phyloP scores from a whole-genome alignment of 2,113 vertebrate genomes.

The Baryphthengus martii region DNA sequence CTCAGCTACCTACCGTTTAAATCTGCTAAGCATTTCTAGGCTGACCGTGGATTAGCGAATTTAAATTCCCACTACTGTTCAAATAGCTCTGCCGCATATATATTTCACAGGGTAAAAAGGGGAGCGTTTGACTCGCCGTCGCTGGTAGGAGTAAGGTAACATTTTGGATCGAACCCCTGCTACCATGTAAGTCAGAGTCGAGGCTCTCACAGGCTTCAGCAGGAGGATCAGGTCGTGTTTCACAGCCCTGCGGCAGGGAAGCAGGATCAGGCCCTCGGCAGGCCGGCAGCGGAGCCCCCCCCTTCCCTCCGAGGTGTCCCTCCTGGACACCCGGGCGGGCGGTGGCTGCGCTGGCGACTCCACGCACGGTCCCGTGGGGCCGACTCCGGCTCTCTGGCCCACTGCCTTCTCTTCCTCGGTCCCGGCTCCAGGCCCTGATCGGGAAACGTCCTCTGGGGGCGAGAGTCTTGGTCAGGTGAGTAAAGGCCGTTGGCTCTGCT shows the following conservation, averaged over 20 bases:
- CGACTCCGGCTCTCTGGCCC: not conserved
- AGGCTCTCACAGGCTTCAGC: not conserved
- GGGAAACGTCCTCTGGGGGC: not conserved
- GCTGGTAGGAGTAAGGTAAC: slow-evolving; percentile 9
- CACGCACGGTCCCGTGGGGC: not conserved
- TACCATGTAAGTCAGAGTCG: not conserved
- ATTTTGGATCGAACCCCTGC: slow-evolving; percentile 14
- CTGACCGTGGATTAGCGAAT: slow-evolving; percentile 5
- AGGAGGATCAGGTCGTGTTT: not conserved
- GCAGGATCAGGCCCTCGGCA: not conserved
- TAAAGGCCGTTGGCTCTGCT: not conserved
- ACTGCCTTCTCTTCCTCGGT: not conserved
- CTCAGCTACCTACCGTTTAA: not conserved
- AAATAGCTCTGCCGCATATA: slow-evolving; percentile 13
- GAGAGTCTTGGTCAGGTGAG: not conserved
- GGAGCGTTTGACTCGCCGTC: not conserved
- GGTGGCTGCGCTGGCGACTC: not conserved
- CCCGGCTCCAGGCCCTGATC: not conserved
- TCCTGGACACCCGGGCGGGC: not conserved
- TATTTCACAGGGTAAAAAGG: slow-evolving; percentile 12
- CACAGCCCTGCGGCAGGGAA: not conserved
- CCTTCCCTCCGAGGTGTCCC: not conserved
- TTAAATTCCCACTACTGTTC: slow-evolving; percentile 40
- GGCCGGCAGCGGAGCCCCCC: not conserved
- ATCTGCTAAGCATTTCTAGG: not conserved